Evolutionary conservation across 2,113 vertebrate genomes (phyloP).

Genomic region (Thunnus thynnus): DNA sequence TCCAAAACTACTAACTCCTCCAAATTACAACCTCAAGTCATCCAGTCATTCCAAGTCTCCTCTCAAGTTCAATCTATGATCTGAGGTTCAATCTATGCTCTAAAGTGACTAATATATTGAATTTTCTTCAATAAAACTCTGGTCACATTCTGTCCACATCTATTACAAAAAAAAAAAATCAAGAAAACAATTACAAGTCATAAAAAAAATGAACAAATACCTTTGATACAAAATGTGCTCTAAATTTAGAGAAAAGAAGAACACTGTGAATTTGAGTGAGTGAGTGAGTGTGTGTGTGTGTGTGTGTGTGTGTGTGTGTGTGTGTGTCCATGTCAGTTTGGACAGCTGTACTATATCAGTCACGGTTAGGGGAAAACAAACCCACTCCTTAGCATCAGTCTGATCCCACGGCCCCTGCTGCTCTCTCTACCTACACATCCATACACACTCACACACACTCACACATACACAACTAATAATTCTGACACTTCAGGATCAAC

Average conservation of each 20-base stretch:
- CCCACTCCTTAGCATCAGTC: slow-evolving; percentile 56
- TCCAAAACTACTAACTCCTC: too few species aligned
- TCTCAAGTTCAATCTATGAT: too few species aligned
- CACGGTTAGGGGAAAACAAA: slow-evolving; percentile 77
- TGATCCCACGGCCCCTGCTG: slow-evolving; percentile 72
- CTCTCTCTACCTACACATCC: slow-evolving; percentile 31
- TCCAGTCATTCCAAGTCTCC: too few species aligned
- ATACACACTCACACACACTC: slow-evolving; percentile 16
- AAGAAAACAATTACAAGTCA: too few species aligned
- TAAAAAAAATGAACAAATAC: slow-evolving; percentile 5
- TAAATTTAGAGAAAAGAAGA: slow-evolving; percentile 23
- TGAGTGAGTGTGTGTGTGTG: slow-evolving; percentile 30
- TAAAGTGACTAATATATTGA: too few species aligned
- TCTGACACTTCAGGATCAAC: slow-evolving; percentile 15
- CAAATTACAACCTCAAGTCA: too few species aligned
- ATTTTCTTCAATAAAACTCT: too few species aligned
- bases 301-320: slow-evolving; percentile 25
- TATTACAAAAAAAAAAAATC: too few species aligned
- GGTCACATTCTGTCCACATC: too few species aligned
- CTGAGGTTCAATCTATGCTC: too few species aligned
- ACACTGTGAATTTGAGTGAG: not conserved
- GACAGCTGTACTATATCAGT: slow-evolving; percentile 83
- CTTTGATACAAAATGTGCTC: slow-evolving; percentile 31
- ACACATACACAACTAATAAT: slow-evolving; percentile 3
- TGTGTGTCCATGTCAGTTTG: slow-evolving; percentile 60